Percentiles rank a stretch among this genome's conserved stretches.
These are phyloP conservation scores for Pluvialis apricaria DNA, from an alignment of 2,113 vertebrate species.

Conservation along the genomic window DNA sequence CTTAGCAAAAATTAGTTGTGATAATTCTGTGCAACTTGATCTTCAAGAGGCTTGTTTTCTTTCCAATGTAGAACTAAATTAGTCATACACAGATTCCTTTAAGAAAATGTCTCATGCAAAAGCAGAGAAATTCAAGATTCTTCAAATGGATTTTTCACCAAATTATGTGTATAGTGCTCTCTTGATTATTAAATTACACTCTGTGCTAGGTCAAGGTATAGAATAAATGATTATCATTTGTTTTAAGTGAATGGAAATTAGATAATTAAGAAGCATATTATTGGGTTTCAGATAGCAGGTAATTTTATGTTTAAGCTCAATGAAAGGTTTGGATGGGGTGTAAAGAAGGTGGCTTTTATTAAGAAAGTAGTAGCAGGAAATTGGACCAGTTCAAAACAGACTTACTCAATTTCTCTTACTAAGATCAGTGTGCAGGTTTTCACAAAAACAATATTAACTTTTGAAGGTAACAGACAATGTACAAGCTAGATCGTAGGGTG, in stretches of 20 bases:
- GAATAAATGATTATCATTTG: conserved; percentile 26
- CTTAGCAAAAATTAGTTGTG: background rate
- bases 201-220: conserved; percentile 42
- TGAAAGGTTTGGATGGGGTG: background rate
- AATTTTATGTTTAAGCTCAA: conserved; percentile 36
- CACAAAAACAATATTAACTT: background rate
- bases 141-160: conserved; percentile 26
- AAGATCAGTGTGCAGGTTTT: background rate
- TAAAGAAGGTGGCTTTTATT: background rate
- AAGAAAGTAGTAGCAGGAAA: background rate
- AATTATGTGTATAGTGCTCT: conserved; percentile 47
- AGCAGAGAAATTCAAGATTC: conserved; percentile 12
- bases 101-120: background rate
- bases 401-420: background rate
- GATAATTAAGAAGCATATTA: conserved; percentile 33
- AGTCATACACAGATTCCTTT: background rate
- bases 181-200: conserved; percentile 49
- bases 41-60: background rate
- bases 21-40: background rate
- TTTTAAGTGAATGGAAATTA: conserved; percentile 21
- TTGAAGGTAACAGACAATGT: background rate
- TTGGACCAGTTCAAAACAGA: background rate
- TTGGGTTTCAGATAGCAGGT: conserved; percentile 34
- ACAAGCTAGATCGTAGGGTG: background rate
- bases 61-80: background rate